Percentiles rank a stretch among this genome's conserved stretches.
phyloP scores from a whole-genome alignment of 2,113 vertebrate genomes.

The Phyllostomus discolor region DNA sequence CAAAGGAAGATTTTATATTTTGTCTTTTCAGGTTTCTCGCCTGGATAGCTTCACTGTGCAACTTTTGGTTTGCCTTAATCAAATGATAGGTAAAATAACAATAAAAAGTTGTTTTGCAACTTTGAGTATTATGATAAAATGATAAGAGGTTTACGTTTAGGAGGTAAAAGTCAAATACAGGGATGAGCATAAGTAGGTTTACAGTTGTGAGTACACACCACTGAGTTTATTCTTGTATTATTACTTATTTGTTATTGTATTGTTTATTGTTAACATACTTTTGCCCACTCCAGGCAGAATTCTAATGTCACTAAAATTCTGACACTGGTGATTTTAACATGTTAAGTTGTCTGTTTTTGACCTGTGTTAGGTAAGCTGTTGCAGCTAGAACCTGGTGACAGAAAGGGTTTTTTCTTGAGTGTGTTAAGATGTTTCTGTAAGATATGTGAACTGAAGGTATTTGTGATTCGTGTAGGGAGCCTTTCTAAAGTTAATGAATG shows the following conservation, averaged over 20 bases:
- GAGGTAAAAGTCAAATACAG: not conserved
- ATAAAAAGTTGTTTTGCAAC: not conserved
- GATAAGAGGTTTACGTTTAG: not conserved
- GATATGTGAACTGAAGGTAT: not conserved
- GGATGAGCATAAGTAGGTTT: not conserved
- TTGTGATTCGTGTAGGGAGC: not conserved
- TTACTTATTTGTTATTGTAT: not conserved
- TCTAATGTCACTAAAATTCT: not conserved
- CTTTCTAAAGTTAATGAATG: not conserved
- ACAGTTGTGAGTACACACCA: not conserved
- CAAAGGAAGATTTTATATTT: not conserved
- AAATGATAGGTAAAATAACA: not conserved
- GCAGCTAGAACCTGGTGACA: not conserved
- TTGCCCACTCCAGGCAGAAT: not conserved
- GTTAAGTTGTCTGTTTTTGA: not conserved
- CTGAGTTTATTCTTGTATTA: not conserved
- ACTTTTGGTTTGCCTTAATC: not conserved
- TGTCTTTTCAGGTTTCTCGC: not conserved
- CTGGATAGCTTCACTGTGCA: not conserved
- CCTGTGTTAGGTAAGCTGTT: not conserved
- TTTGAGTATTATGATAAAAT: not conserved
- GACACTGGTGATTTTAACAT: not conserved
- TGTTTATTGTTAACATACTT: not conserved
- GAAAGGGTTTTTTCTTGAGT: not conserved
- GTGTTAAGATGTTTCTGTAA: not conserved